These are phyloP conservation scores for Pseudochirops corinnae DNA, from an alignment of 2,797 vertebrate species.

Conservation along the genomic window DNA sequence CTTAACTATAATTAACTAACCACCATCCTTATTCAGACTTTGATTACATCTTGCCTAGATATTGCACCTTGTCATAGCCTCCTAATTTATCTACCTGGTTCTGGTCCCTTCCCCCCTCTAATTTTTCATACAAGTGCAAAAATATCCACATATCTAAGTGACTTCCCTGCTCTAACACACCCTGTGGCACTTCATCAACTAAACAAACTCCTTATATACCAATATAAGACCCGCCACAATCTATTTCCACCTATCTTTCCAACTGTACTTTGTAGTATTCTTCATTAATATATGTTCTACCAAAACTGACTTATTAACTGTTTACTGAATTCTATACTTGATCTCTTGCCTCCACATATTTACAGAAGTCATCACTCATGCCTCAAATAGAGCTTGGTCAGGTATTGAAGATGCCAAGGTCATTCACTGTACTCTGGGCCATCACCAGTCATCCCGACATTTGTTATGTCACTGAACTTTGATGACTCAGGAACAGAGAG, in stretches of 20 bases:
- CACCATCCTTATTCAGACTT: background rate
- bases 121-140: background rate
- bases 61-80: background rate
- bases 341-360: background rate
- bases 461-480: background rate
- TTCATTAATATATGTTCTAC: background rate
- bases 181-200: background rate
- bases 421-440: background rate
- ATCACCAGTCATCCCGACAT: background rate
- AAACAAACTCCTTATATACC: too few relatives aligned
- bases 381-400: background rate
- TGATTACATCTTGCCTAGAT: background rate
- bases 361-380: background rate
- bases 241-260: background rate
- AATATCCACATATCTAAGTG: background rate
- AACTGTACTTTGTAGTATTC: background rate
- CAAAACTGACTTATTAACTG: background rate
- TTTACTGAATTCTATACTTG: background rate
- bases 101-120: background rate
- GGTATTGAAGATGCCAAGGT: background rate
- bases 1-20: background rate
- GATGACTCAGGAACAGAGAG: background rate
- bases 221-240: background rate
- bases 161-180: background rate
- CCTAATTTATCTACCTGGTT: background rate